Conservation (phyloP, 1,140 invertebrate genomes). For the Zaprionus inermis region DNA sequence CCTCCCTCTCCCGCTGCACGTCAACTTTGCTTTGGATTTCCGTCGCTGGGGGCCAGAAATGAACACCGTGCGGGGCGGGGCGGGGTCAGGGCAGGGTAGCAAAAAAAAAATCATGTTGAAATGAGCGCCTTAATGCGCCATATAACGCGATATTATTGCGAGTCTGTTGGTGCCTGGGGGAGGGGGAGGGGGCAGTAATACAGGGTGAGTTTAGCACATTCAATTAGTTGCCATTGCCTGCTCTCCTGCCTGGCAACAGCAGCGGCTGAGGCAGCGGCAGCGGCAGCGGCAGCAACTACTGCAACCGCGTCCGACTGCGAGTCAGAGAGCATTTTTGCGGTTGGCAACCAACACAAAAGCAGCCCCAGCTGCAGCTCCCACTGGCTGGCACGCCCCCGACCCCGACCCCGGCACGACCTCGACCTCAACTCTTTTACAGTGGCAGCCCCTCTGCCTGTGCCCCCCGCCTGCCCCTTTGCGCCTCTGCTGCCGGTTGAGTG, state of each 20-base stretch:
- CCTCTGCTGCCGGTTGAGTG: slow-evolving; percentile 35
- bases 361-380: slow-evolving; percentile 3
- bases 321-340: slow-evolving; percentile 62
- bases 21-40: slow-evolving; percentile 23
- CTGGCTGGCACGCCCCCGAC: neutral
- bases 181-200: neutral
- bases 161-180: slow-evolving; percentile 14
- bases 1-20: neutral
- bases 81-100: slow-evolving; percentile 8
- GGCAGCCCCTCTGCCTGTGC: neutral
- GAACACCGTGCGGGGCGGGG: slow-evolving; percentile 21
- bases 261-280: slow-evolving; percentile 33
- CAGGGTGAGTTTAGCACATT: slow-evolving; percentile 62
- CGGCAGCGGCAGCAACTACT: slow-evolving; percentile 34
- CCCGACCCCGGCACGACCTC: slow-evolving; percentile 56
- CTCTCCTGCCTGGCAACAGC: slow-evolving; percentile 40
- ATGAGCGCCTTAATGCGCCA: slow-evolving; percentile 74
- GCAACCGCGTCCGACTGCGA: slow-evolving; percentile 13
- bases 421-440: slow-evolving; percentile 47
- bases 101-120: slow-evolving; percentile 36
- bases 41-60: slow-evolving; percentile 28
- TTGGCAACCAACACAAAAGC: slow-evolving; percentile 62
- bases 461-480: slow-evolving; percentile 7
- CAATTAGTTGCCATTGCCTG: slow-evolving; percentile 73
- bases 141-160: slow-evolving; percentile 61